These are phyloP conservation scores for Argyresthia albistria DNA, from an alignment of 2,888 invertebrate species.

Conservation along the genomic window DNA sequence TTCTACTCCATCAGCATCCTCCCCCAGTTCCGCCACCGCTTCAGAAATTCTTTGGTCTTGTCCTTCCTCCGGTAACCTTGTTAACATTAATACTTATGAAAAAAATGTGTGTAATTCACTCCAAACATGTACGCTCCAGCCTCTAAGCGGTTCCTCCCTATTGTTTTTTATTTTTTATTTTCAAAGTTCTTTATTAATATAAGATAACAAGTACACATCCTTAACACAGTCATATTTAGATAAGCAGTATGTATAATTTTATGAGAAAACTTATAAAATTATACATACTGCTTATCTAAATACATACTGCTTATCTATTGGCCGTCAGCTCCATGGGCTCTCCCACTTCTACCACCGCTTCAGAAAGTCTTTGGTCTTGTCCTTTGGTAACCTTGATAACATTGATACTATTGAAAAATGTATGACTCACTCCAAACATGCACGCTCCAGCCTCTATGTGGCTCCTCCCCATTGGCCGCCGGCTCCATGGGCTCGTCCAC, in stretches of 20 bases:
- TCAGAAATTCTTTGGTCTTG: constrained; percentile 80
- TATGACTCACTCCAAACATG: constrained; percentile 80
- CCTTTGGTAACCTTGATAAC: too few species aligned
- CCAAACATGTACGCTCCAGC: constrained; percentile 86
- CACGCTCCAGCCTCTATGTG: constrained; percentile 80
- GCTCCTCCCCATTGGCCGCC: constrained; percentile 46
- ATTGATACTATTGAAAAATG: neutral
- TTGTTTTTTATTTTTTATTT: too few species aligned
- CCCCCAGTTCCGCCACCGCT: constrained; percentile 80
- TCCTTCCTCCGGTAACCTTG: constrained; percentile 83
- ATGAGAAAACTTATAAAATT: too few species aligned
- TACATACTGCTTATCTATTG: too few species aligned
- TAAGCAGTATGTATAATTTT: too few species aligned
- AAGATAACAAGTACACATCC: too few species aligned
- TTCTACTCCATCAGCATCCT: too few species aligned
- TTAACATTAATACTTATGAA: too few species aligned
- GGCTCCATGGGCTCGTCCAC: constrained; percentile 46
- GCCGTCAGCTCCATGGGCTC: constrained; percentile 46
- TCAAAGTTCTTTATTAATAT: too few species aligned
- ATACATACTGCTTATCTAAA: too few species aligned
- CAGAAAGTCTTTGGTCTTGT: constrained; percentile 80
- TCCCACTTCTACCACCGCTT: constrained; percentile 76
- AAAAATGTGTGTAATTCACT: constrained; percentile 72
- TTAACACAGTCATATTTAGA: too few species aligned
- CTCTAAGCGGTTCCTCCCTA: constrained; percentile 65